Evolutionary conservation across 1,140 invertebrate genomes (phyloP).

Genomic region (Mylabris phalerata): DNA sequence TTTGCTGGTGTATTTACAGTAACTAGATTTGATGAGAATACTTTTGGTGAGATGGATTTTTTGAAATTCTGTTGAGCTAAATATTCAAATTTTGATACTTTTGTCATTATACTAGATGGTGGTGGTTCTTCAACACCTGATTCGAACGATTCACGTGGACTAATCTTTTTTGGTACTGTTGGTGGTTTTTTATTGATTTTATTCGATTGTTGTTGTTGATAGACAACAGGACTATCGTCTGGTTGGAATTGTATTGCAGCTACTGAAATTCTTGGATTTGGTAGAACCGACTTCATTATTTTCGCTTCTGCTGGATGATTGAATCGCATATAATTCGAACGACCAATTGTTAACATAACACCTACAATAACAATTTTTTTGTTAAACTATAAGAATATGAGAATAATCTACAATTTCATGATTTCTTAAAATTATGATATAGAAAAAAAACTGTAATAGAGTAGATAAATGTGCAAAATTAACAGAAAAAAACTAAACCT

Average conservation of each 20-base stretch:
- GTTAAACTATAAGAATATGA: too few species aligned
- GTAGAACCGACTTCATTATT: constrained; percentile 72
- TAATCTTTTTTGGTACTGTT: constrained; percentile 41
- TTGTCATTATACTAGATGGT: constrained; percentile 49
- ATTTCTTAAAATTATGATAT: too few species aligned
- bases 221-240: constrained; percentile 30
- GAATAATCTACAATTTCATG: too few species aligned
- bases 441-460: too few species aligned
- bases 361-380: constrained; percentile 47
- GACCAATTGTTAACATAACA: constrained; percentile 79
- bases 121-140: constrained; percentile 46
- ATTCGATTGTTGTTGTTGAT: too few species aligned
- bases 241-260: constrained; percentile 55
- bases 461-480: too few species aligned
- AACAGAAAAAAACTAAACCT: constrained; percentile 47
- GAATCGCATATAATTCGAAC: constrained; percentile 82
- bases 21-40: constrained; percentile 65
- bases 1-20: constrained; percentile 73
- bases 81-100: constrained; percentile 56
- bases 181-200: constrained; percentile 47
- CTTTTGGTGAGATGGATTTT: constrained; percentile 62
- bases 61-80: constrained; percentile 45
- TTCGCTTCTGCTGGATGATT: constrained; percentile 84
- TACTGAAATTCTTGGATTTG: constrained; percentile 70
- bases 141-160: constrained; percentile 42